Percentiles rank a stretch among this genome's conserved stretches.
Evolutionary conservation across 2,888 invertebrate species (phyloP).

Genomic region (Andrena praecox): DNA sequence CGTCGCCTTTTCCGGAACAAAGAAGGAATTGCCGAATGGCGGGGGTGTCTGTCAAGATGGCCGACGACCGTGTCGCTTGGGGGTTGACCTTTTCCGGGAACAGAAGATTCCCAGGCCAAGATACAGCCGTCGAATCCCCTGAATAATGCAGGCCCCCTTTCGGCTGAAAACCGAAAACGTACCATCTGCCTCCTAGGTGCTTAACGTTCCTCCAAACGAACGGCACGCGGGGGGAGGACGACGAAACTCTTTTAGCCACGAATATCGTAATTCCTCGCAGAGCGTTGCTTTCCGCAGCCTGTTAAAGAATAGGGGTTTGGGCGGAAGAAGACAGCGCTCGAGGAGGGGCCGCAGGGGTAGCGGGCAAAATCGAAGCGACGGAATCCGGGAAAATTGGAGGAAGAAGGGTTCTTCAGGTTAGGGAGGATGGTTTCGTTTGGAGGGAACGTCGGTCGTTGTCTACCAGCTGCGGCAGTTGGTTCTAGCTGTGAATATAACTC

Average conservation of each 20-base stretch:
- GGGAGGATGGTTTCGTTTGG: neutral
- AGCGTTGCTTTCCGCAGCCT: no score
- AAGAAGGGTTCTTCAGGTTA: neutral
- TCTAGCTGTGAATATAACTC: conserved; percentile 71
- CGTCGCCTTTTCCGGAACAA: conserved; percentile 56
- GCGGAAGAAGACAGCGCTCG: neutral
- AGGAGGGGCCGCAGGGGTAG: neutral
- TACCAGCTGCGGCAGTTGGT: conserved; percentile 35
- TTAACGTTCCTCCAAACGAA: neutral
- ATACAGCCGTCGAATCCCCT: conserved; percentile 23
- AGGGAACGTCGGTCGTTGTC: conserved; percentile 28
- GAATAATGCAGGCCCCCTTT: conserved; percentile 23
- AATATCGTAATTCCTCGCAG: neutral
- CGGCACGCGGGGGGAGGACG: neutral
- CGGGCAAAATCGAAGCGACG: neutral
- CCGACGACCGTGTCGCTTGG: conserved; percentile 25
- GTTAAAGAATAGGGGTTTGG: no score
- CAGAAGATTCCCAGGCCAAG: conserved; percentile 13
- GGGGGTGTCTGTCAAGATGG: conserved; percentile 55
- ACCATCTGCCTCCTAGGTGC: neutral
- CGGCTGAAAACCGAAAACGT: conserved; percentile 17
- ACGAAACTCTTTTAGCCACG: neutral
- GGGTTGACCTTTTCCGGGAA: conserved; percentile 45
- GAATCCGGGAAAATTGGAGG: neutral
- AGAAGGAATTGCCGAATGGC: conserved; percentile 54